Percentiles rank a stretch among this genome's conserved stretches.
Evolutionary conservation across 2,888 invertebrate species (phyloP).

Genomic region (Eristalis arbustorum): DNA sequence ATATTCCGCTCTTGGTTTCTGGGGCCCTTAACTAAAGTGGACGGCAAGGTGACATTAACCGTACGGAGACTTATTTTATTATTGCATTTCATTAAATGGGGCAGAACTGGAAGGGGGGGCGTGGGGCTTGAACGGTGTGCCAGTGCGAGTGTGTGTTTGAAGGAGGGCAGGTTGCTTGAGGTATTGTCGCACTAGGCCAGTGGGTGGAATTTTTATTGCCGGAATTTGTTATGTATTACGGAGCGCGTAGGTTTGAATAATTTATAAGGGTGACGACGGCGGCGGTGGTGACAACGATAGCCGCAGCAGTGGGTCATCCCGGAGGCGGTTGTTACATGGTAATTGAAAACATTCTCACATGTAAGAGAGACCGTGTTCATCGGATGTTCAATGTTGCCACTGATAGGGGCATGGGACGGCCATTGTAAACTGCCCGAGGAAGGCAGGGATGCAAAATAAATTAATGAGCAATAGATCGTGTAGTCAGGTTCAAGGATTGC

Average conservation of each 20-base stretch:
- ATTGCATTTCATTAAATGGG: constrained; percentile 64
- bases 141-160: neutral
- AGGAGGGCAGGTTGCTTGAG: neutral
- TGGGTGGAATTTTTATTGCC: constrained; percentile 63
- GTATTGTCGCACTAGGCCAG: constrained; percentile 2
- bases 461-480: constrained; percentile 62
- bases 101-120: neutral
- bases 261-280: constrained; percentile 51
- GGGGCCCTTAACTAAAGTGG: constrained; percentile 64
- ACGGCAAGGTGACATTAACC: constrained; percentile 65
- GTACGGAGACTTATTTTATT: constrained; percentile 61
- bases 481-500: constrained; percentile 22
- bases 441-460: constrained; percentile 54
- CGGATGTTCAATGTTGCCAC: constrained; percentile 25
- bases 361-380: constrained; percentile 34
- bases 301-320: constrained; percentile 1
- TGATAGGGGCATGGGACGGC: constrained; percentile 6
- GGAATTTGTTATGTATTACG: constrained; percentile 64
- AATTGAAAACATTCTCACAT: constrained; percentile 66
- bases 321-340: constrained; percentile 50
- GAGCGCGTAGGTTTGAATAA: constrained; percentile 63
- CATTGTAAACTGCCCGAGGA: constrained; percentile 29
- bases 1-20: constrained; percentile 24
- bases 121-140: too few species aligned
- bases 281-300: constrained; percentile 26